Evolutionary conservation across 2,113 vertebrate species (phyloP).

Genomic region (Peromyscus polionotus): DNA sequence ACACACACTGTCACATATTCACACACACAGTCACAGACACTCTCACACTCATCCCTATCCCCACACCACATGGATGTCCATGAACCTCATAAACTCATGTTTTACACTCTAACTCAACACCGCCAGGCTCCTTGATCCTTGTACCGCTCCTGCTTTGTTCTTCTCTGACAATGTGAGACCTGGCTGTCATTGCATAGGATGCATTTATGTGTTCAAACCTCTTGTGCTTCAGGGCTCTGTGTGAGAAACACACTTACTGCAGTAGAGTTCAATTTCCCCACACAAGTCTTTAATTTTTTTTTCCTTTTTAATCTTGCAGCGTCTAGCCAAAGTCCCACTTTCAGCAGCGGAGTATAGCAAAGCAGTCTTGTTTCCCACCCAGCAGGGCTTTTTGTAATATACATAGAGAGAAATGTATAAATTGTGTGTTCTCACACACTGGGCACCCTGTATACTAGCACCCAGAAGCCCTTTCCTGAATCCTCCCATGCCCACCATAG

Average conservation of each 20-base stretch:
- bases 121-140: background rate
- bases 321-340: background rate
- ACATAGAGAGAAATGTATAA: background rate
- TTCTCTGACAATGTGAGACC: background rate
- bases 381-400: background rate
- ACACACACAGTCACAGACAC: background rate
- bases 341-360: background rate
- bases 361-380: background rate
- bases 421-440: background rate
- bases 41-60: background rate
- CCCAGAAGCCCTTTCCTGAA: background rate
- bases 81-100: background rate
- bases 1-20: background rate
- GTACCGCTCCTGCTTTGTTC: background rate
- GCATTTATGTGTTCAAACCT: background rate
- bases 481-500: background rate
- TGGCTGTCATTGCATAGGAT: background rate
- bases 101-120: background rate
- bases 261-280: background rate
- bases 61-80: background rate
- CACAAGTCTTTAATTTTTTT: background rate
- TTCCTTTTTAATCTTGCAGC: background rate
- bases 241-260: background rate
- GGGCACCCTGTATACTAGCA: background rate
- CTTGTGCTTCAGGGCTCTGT: background rate